Evolutionary conservation across 2,888 invertebrate species (phyloP).

Genomic region (Flexamia atlantica): DNA sequence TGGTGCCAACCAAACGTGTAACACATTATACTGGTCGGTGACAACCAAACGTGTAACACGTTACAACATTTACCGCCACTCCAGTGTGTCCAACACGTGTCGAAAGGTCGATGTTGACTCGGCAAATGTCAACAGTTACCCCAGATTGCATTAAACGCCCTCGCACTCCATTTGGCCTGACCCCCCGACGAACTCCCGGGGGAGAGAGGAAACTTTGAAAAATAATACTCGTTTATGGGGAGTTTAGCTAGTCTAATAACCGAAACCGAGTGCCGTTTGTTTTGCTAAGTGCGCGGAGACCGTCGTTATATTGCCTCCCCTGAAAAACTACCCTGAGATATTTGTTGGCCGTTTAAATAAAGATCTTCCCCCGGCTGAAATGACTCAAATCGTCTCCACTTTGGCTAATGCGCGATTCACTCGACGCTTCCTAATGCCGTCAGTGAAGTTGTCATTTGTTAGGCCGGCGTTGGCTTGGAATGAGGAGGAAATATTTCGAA

Average conservation of each 20-base stretch:
- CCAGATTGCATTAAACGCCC: slow-evolving; percentile 55
- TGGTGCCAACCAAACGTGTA: slow-evolving; percentile 27
- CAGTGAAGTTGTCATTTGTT: slow-evolving; percentile 17
- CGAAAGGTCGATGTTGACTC: slow-evolving; percentile 59
- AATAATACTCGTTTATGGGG: slow-evolving; percentile 64
- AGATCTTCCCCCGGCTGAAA: slow-evolving; percentile 18
- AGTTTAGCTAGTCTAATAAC: slow-evolving; percentile 62
- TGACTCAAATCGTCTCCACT: slow-evolving; percentile 35
- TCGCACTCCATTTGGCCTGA: slow-evolving; percentile 64
- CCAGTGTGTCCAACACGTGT: slow-evolving; percentile 30
- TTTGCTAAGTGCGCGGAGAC: slow-evolving; percentile 63
- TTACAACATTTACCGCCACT: neutral
- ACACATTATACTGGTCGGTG: neutral
- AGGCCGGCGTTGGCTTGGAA: neutral
- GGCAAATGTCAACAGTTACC: slow-evolving; percentile 58
- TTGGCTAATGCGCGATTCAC: slow-evolving; percentile 29
- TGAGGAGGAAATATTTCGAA: too few relatives aligned
- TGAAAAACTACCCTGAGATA: slow-evolving; percentile 44
- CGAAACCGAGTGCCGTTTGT: slow-evolving; percentile 61
- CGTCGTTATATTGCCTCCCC: slow-evolving; percentile 47
- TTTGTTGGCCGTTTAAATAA: slow-evolving; percentile 56
- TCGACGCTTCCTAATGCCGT: slow-evolving; percentile 11
- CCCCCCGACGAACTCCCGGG: slow-evolving; percentile 47
- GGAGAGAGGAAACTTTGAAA: slow-evolving; percentile 64
- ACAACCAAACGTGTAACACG: slow-evolving; percentile 6